Evolutionary conservation across 2,888 invertebrate species (phyloP).

Genomic region (Acanthosoma haemorrhoidale): DNA sequence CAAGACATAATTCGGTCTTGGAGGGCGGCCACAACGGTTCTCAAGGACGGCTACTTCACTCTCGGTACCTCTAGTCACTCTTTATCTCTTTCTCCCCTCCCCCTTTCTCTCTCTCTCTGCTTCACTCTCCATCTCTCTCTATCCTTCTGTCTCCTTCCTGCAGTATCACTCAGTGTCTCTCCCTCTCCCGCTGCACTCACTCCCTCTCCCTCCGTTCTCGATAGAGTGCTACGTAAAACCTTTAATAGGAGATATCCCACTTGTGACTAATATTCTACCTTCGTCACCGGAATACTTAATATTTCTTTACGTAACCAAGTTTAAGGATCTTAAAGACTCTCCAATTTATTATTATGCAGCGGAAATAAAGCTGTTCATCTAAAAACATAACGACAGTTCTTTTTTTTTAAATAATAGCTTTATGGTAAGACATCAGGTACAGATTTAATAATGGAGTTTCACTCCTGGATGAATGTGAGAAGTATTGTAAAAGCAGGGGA

Average conservation of each 20-base stretch:
- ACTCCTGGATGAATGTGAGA: too few species aligned
- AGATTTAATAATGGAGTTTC: too few species aligned
- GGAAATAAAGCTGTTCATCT: too few species aligned
- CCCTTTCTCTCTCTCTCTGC: not conserved
- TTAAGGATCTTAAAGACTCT: too few species aligned
- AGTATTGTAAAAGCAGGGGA: too few species aligned
- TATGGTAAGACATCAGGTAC: too few species aligned
- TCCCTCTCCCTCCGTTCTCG: not conserved
- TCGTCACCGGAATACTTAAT: too few species aligned
- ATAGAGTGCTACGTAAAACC: not conserved
- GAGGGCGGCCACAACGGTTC: not conserved
- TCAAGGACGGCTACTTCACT: not conserved
- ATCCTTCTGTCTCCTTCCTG: not conserved
- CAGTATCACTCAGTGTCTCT: not conserved
- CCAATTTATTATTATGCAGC: too few species aligned
- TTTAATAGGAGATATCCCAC: slow-evolving; percentile 1
- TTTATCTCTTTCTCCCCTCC: too few species aligned
- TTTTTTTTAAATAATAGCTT: too few species aligned
- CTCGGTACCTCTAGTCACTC: not conserved
- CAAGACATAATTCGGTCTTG: slow-evolving; percentile 5
- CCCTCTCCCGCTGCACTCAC: not conserved
- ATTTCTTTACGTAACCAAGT: too few species aligned
- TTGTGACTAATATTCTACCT: not conserved
- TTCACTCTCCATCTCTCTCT: not conserved
- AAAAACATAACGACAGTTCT: too few species aligned